A percentile compares a stretch with the other conserved stretches of the same genome.
phyloP scores from a whole-genome alignment of 1,140 invertebrate genomes.

The Lepidurus arcticus region DNA sequence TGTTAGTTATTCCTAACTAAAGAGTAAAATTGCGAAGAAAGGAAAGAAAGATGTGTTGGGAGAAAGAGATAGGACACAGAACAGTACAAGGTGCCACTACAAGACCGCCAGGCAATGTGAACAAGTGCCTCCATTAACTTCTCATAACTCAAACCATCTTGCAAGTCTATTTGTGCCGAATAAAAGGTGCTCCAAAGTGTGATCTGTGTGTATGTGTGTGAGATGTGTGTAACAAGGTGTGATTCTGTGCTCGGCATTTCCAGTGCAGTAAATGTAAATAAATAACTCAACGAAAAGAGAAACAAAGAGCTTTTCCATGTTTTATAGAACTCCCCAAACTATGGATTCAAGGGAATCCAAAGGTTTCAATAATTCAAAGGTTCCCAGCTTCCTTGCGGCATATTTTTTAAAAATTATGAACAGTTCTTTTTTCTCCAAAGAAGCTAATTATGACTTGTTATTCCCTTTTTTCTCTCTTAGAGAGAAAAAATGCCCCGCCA shows the following conservation, averaged over 20 bases:
- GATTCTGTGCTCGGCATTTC: conserved; percentile 10
- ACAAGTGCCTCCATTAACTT: not conserved
- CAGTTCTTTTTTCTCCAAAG: no score
- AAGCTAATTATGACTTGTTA: no score
- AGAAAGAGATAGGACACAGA: conserved; percentile 15
- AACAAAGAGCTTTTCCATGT: not conserved
- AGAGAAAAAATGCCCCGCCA: no score
- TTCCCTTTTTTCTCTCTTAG: no score
- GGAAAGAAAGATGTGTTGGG: conserved; percentile 25
- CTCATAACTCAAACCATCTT: not conserved
- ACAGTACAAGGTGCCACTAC: conserved; percentile 9
- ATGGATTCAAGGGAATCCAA: conserved; percentile 1
- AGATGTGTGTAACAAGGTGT: not conserved
- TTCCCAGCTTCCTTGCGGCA: no score
- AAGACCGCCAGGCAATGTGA: conserved; percentile 13
- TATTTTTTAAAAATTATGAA: no score
- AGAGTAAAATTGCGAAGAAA: not conserved
- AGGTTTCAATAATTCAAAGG: not conserved
- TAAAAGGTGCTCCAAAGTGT: not conserved
- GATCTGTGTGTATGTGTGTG: not conserved
- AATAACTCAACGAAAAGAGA: not conserved
- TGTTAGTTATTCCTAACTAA: conserved; percentile 6
- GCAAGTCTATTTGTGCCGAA: not conserved
- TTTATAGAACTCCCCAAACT: not conserved
- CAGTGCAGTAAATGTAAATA: not conserved